Evolutionary conservation across 2,888 invertebrate genomes (phyloP).

Genomic region (Linnaemya tessellans): DNA sequence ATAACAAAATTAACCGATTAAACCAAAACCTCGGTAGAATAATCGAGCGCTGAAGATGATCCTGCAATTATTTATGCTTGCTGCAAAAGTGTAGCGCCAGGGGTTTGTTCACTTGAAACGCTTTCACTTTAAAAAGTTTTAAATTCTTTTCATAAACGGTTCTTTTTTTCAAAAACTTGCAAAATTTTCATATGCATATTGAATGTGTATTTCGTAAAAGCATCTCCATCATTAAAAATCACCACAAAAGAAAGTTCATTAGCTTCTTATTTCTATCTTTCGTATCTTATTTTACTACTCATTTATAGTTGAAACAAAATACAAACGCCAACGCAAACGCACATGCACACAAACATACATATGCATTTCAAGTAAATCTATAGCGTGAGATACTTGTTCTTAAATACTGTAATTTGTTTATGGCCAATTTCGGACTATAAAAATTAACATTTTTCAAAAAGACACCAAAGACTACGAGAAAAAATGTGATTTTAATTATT

Average conservation of each 20-base stretch:
- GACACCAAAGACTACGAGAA: slow-evolving; percentile 37
- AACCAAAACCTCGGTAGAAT: no score
- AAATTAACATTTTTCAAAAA: slow-evolving; percentile 57
- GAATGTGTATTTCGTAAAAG: slow-evolving; percentile 31
- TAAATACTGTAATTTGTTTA: slow-evolving; percentile 57
- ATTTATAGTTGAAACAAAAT: slow-evolving; percentile 49
- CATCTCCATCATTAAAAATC: slow-evolving; percentile 66
- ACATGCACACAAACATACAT: neutral
- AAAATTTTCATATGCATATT: slow-evolving; percentile 15
- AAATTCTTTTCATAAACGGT: slow-evolving; percentile 36
- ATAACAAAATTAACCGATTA: no score
- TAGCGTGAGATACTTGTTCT: slow-evolving; percentile 70
- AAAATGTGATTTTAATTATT: slow-evolving; percentile 71
- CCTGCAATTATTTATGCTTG: neutral
- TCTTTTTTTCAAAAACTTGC: slow-evolving; percentile 19
- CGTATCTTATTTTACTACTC: slow-evolving; percentile 1
- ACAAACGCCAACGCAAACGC: neutral
- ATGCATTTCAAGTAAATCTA: slow-evolving; percentile 25
- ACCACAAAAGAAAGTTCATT: slow-evolving; percentile 71
- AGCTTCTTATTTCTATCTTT: slow-evolving; percentile 57
- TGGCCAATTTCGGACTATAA: slow-evolving; percentile 67
- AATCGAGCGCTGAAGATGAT: neutral
- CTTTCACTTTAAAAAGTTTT: slow-evolving; percentile 63
- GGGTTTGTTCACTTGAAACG: slow-evolving; percentile 41
- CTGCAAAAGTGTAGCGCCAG: neutral